These are phyloP conservation scores for Lochmaea crataegi DNA, from an alignment of 2,888 invertebrate species.

Conservation along the genomic window DNA sequence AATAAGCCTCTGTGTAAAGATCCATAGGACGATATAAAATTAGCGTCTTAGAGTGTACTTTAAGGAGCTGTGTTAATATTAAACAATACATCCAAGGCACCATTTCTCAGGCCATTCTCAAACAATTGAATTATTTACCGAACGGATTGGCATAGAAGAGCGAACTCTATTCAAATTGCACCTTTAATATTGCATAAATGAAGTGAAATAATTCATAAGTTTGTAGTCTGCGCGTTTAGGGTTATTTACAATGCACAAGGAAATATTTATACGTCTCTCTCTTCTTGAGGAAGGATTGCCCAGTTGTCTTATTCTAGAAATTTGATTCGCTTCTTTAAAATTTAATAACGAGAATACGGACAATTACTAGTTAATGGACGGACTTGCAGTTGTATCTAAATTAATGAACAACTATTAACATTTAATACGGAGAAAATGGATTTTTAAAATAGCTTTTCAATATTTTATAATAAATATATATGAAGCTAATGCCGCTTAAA, in stretches of 20 bases:
- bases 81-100: conserved; percentile 60
- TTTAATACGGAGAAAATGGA: neutral
- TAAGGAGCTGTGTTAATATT: conserved; percentile 62
- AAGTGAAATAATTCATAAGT: conserved; percentile 67
- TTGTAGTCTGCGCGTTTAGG: conserved; percentile 67
- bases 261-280: conserved; percentile 68
- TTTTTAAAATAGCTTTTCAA: neutral
- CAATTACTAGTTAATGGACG: conserved; percentile 59
- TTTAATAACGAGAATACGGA: conserved; percentile 54
- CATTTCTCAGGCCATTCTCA: conserved; percentile 63
- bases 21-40: conserved; percentile 53
- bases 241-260: conserved; percentile 69
- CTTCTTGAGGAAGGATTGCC: conserved; percentile 62
- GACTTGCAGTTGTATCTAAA: conserved; percentile 28
- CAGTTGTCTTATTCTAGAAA: conserved; percentile 62
- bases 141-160: conserved; percentile 66
- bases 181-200: conserved; percentile 67
- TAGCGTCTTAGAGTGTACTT: conserved; percentile 57
- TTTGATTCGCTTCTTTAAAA: conserved; percentile 62
- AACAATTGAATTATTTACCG: conserved; percentile 66
- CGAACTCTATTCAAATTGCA: conserved; percentile 67
- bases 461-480: no score
- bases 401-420: conserved; percentile 17
- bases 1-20: conserved; percentile 24
- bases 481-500: no score